Conservation (phyloP, 2,888 invertebrate species). For the Agrochola lota region DNA sequence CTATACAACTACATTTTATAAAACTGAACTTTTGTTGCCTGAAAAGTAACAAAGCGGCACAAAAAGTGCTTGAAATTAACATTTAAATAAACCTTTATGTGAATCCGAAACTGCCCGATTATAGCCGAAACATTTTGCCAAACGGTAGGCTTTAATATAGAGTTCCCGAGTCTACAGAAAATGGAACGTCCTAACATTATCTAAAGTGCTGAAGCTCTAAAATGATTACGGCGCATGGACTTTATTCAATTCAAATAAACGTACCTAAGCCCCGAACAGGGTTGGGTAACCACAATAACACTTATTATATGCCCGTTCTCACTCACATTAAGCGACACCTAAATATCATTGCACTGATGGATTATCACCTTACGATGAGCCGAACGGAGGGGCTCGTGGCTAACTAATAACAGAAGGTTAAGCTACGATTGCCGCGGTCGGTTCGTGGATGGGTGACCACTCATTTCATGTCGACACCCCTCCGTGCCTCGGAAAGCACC, state of each 20-base stretch:
- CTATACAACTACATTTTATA: neutral
- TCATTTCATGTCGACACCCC: too few relatives aligned
- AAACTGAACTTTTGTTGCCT: neutral
- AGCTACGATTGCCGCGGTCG: too few relatives aligned
- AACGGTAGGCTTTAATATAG: constrained; percentile 6
- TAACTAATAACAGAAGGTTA: too few relatives aligned
- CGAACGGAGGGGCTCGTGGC: too few relatives aligned
- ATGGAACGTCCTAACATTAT: constrained; percentile 14
- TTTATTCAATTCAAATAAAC: neutral
- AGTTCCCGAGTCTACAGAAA: neutral
- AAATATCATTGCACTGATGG: neutral
- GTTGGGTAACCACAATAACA: neutral
- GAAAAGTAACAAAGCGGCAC: constrained; percentile 7
- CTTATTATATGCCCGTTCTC: neutral
- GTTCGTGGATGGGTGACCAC: too few relatives aligned
- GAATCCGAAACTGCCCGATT: constrained; percentile 10
- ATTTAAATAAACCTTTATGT: constrained; percentile 12
- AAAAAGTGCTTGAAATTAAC: too few relatives aligned
- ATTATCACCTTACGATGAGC: too few relatives aligned
- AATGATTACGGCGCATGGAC: neutral
- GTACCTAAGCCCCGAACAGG: neutral
- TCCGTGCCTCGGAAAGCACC: too few relatives aligned
- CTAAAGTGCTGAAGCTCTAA: constrained; percentile 14
- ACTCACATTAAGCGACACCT: neutral
- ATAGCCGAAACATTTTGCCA: constrained; percentile 15